A percentile compares a stretch with the other conserved stretches of the same genome.
These are phyloP conservation scores for Chionomys nivalis DNA, from an alignment of 2,113 vertebrate genomes.

Conservation along the genomic window DNA sequence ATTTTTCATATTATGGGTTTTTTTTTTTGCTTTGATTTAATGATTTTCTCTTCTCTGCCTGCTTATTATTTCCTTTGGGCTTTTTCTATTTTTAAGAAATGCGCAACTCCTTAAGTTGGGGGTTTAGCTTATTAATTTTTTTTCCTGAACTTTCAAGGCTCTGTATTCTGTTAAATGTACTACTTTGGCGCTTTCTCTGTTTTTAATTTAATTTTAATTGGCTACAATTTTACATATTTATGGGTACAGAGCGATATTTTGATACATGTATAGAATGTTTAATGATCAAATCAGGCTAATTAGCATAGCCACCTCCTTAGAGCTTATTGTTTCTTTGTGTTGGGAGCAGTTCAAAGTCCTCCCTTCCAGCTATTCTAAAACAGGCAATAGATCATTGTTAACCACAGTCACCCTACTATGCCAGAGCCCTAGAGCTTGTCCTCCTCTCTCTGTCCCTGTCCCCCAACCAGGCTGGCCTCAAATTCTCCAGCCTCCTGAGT, in stretches of 20 bases:
- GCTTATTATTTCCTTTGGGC: conserved; percentile 6
- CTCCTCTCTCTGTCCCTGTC: neutral
- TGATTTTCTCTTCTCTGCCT: conserved; percentile 47
- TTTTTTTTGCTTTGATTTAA: conserved; percentile 38
- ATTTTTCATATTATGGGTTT: neutral
- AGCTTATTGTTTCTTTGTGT: neutral
- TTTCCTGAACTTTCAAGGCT: conserved; percentile 16
- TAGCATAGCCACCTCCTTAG: neutral
- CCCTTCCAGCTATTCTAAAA: conserved; percentile 1
- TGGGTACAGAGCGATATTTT: conserved; percentile 16
- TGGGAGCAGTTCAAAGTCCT: neutral
- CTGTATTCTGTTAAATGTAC: conserved; percentile 15
- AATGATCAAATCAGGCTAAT: neutral
- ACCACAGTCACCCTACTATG: neutral
- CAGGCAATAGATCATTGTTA: neutral
- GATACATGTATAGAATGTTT: neutral
- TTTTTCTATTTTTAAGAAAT: conserved; percentile 25
- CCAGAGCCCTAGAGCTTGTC: neutral
- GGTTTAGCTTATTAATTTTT: conserved; percentile 49
- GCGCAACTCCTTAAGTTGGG: conserved; percentile 26
- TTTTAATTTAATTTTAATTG: conserved; percentile 46
- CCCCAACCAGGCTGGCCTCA: neutral
- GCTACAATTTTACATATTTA: conserved; percentile 1
- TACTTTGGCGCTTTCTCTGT: conserved; percentile 46
- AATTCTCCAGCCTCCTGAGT: neutral